A percentile compares a stretch with the other conserved stretches of the same genome.
Evolutionary conservation across 2,888 invertebrate species (phyloP).

Genomic region (Phymatocera aterrima): DNA sequence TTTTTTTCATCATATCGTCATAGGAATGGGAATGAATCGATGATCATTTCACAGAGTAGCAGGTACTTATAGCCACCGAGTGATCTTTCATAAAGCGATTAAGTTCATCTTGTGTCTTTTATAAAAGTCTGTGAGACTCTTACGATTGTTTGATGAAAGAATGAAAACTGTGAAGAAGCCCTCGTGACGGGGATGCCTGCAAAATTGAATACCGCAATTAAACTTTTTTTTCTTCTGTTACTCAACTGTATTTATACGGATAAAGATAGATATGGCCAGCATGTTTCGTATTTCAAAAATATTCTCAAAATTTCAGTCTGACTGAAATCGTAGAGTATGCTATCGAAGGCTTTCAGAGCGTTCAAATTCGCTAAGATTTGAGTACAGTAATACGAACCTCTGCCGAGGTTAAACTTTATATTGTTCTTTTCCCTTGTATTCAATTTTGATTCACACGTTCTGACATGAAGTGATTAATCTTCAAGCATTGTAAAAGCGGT

Average conservation of each 20-base stretch:
- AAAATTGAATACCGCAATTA: not conserved
- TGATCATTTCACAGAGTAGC: slow-evolving; percentile 8
- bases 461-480: slow-evolving; percentile 1
- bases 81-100: slow-evolving; percentile 12
- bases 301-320: not conserved
- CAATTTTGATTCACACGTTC: not conserved
- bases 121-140: not conserved
- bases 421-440: not conserved
- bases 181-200: not conserved
- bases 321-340: not conserved
- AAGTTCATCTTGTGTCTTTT: not conserved
- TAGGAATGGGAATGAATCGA: slow-evolving; percentile 13
- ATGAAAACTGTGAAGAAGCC: not conserved
- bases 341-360: not conserved
- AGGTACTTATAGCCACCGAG: not conserved
- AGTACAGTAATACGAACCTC: not conserved
- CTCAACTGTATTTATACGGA: not conserved
- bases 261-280: not conserved
- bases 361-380: not conserved
- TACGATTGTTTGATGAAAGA: slow-evolving; percentile 16
- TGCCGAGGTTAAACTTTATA: not conserved
- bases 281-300: not conserved
- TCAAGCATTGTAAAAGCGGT: not conserved
- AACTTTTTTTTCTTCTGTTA: slow-evolving; percentile 6
- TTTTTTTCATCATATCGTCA: slow-evolving; percentile 3